Percentiles rank a stretch among this genome's conserved stretches.
These are phyloP conservation scores for Rhea pennata DNA, from an alignment of 2,113 vertebrate genomes.

Conservation along the genomic window DNA sequence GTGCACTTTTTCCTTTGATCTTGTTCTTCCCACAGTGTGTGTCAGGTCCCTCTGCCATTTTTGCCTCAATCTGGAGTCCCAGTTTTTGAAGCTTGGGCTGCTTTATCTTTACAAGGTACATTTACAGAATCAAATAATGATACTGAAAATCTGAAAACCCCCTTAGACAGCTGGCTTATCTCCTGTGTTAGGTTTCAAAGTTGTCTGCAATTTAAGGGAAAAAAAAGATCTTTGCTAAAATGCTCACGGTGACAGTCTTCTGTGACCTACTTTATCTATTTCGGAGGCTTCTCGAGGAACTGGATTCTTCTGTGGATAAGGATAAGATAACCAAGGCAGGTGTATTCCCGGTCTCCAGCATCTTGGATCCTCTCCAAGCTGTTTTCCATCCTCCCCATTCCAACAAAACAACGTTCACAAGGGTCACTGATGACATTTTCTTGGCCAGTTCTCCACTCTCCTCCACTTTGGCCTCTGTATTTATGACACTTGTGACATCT, in stretches of 20 bases:
- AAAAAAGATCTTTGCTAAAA: not conserved
- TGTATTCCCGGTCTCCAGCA: not conserved
- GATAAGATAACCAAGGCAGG: slow-evolving; percentile 2
- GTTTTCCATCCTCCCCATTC: not conserved
- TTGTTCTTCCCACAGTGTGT: not conserved
- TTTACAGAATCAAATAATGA: not conserved
- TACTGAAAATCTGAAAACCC: not conserved
- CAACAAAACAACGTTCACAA: not conserved
- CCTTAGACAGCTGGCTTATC: not conserved
- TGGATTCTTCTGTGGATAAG: not conserved
- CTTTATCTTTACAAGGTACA: not conserved
- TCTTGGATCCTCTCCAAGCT: not conserved
- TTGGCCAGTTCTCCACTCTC: not conserved
- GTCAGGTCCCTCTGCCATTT: not conserved
- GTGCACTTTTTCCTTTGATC: not conserved
- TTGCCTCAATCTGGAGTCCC: not conserved
- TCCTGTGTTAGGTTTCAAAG: not conserved
- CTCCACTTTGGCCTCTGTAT: not conserved
- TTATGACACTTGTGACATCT: not conserved
- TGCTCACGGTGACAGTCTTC: not conserved
- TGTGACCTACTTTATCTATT: not conserved
- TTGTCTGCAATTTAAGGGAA: not conserved
- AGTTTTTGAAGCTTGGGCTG: not conserved
- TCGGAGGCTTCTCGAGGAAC: not conserved
- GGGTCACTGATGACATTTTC: not conserved